Evolutionary conservation across 2,113 vertebrate species (phyloP).

Genomic region (Spizaetus ornatus): DNA sequence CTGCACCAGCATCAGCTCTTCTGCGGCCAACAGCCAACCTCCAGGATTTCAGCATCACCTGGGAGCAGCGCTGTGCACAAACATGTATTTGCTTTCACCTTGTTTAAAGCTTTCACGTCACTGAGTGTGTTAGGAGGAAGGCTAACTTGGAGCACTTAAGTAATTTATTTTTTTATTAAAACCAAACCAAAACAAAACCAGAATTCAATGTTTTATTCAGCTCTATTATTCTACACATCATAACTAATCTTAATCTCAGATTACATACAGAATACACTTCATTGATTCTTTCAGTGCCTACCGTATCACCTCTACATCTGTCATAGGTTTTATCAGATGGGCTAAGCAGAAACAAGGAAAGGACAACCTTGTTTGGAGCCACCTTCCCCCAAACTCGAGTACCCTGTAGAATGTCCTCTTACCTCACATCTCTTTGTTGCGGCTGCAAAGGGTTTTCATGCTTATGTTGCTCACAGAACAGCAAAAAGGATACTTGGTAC

Average conservation of each 20-base stretch:
- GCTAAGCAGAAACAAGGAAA: neutral
- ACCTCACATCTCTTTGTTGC: neutral
- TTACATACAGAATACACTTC: neutral
- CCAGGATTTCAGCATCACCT: neutral
- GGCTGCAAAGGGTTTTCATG: neutral
- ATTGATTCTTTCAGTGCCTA: neutral
- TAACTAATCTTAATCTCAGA: neutral
- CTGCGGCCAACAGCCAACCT: neutral
- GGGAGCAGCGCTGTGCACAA: fast-evolving
- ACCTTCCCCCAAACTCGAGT: neutral
- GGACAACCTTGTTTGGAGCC: neutral
- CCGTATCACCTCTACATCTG: neutral
- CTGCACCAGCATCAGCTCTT: neutral
- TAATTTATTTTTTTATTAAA: neutral
- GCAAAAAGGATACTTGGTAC: neutral
- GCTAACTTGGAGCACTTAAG: neutral
- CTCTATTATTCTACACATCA: neutral
- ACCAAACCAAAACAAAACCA: neutral
- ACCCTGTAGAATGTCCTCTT: neutral
- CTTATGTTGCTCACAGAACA: neutral
- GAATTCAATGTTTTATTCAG: neutral
- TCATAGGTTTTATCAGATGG: neutral
- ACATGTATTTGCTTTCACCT: fast-evolving
- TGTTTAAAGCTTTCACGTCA: neutral
- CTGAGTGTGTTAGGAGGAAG: neutral